Evolutionary conservation across 2,113 vertebrate species (phyloP).

Genomic region (Thymallus thymallus): DNA sequence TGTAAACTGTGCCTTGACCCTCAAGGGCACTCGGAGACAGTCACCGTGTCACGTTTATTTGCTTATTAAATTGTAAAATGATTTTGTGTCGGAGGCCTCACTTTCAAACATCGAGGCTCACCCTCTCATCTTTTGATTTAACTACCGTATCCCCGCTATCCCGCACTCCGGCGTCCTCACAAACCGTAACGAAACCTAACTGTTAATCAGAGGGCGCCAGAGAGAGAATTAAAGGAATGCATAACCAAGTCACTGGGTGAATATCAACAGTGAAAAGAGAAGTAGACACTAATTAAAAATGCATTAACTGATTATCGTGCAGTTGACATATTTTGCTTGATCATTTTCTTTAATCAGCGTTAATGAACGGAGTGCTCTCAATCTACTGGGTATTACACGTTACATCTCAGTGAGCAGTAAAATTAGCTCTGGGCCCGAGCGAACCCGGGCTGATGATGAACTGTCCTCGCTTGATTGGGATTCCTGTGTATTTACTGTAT

Average conservation of each 20-base stretch:
- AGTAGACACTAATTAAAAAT: conserved; percentile 63
- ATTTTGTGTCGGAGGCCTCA: conserved; percentile 43
- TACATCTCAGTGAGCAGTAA: conserved; percentile 62
- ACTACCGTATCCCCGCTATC: conserved; percentile 40
- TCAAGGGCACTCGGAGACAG: conserved; percentile 53
- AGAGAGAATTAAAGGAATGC: conserved; percentile 46
- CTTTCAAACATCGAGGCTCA: conserved; percentile 45
- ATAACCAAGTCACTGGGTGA: conserved; percentile 34
- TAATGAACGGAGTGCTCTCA: conserved; percentile 59
- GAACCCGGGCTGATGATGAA: conserved; percentile 51
- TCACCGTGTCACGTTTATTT: conserved; percentile 63
- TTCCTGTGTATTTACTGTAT: conserved; percentile 45
- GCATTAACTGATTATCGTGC: conserved; percentile 65
- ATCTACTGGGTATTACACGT: conserved; percentile 62
- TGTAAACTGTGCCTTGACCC: conserved; percentile 54
- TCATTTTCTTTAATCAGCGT: conserved; percentile 65
- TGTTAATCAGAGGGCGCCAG: conserved; percentile 47
- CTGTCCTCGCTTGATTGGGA: conserved; percentile 38
- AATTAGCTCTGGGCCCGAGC: conserved; percentile 58
- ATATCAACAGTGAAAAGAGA: conserved; percentile 47
- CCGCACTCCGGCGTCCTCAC: conserved; percentile 37
- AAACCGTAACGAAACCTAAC: conserved; percentile 51
- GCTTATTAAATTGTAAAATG: conserved; percentile 63
- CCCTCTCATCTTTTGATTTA: conserved; percentile 55
- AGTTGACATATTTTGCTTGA: conserved; percentile 65